phyloP scores from a whole-genome alignment of 2,888 invertebrate genomes.

The Eudiplozoon nipponicum region DNA sequence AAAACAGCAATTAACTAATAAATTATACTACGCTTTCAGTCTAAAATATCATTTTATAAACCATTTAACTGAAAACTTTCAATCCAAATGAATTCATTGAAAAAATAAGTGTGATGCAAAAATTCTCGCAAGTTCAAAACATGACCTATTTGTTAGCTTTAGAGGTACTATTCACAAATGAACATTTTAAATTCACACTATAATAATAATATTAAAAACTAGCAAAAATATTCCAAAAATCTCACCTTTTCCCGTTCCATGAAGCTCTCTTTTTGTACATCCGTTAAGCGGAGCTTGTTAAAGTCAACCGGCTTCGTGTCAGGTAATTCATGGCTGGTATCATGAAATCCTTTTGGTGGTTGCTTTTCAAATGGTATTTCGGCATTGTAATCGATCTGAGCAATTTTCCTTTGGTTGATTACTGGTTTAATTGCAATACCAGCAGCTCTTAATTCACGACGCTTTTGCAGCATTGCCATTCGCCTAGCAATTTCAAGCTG shows the following conservation, averaged over 20 bases:
- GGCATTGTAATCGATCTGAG: slow-evolving; percentile 47
- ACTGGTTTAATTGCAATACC: slow-evolving; percentile 40
- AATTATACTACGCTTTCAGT: too few relatives aligned
- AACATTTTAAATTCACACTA: background rate
- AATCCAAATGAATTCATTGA: too few relatives aligned
- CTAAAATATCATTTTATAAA: too few relatives aligned
- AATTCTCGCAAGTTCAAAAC: too few relatives aligned
- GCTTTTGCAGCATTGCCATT: slow-evolving; percentile 72
- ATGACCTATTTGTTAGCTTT: too few relatives aligned
- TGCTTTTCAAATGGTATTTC: slow-evolving; percentile 88
- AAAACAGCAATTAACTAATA: too few relatives aligned
- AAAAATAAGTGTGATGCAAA: too few relatives aligned
- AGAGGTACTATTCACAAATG: slow-evolving; percentile 34
- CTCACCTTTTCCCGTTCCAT: slow-evolving; percentile 10
- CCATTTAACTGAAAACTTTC: too few relatives aligned
- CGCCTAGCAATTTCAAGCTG: slow-evolving; percentile 84
- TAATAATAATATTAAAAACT: too few relatives aligned
- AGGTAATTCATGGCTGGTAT: slow-evolving; percentile 33
- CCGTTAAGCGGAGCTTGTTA: slow-evolving; percentile 5
- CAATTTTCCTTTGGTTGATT: too few relatives aligned
- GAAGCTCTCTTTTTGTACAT: slow-evolving; percentile 4
- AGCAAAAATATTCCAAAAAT: slow-evolving; percentile 6
- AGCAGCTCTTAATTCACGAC: slow-evolving; percentile 77
- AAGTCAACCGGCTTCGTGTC: slow-evolving; percentile 11
- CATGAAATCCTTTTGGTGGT: slow-evolving; percentile 57